These are phyloP conservation scores for Peromyscus polionotus DNA, from an alignment of 2,113 vertebrate species.

Conservation along the genomic window DNA sequence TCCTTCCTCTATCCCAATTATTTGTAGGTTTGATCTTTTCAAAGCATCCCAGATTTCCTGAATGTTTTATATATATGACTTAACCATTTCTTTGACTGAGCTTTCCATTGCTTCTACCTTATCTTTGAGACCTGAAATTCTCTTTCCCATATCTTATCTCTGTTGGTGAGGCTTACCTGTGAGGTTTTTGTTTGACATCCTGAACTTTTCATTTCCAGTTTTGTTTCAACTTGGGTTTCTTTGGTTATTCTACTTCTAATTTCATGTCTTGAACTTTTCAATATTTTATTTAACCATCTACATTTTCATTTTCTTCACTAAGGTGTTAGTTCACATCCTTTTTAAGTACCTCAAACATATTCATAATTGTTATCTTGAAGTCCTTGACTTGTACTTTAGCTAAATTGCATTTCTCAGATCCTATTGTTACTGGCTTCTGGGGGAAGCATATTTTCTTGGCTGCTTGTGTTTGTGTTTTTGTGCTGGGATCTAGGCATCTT, in stretches of 20 bases:
- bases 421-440: neutral
- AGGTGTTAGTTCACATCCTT: neutral
- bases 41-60: neutral
- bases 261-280: neutral
- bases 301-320: neutral
- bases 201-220: neutral
- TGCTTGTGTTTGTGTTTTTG: neutral
- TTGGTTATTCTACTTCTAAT: neutral
- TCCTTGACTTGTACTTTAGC: neutral
- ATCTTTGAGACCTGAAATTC: neutral
- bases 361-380: neutral
- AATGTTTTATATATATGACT: neutral
- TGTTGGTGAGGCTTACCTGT: neutral
- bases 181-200: neutral
- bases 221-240: neutral
- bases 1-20: neutral
- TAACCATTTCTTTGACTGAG: neutral
- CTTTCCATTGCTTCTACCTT: neutral
- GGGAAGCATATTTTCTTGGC: neutral
- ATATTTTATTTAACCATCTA: neutral
- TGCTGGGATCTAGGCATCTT: neutral
- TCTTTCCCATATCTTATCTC: neutral
- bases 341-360: neutral
- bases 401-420: neutral
- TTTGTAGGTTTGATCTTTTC: neutral